Percentiles rank a stretch among this genome's conserved stretches.
Evolutionary conservation across 2,888 invertebrate genomes (phyloP).

Genomic region (Elegia similella): DNA sequence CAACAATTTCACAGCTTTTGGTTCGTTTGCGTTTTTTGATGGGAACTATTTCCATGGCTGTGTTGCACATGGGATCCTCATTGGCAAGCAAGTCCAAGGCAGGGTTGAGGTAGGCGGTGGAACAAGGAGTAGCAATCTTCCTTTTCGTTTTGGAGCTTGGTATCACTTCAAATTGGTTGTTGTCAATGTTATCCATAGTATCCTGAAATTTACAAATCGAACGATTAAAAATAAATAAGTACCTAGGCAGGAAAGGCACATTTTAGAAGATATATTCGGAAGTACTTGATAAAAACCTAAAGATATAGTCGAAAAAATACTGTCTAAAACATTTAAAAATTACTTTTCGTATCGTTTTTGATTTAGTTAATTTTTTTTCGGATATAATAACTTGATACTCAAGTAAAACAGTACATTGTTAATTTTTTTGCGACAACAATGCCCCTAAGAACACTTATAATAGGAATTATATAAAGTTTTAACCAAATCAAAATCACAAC

Average conservation of each 20-base stretch:
- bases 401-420: not conserved
- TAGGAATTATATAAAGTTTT: constrained; percentile 9
- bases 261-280: no score
- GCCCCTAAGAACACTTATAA: constrained; percentile 3
- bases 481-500: not conserved
- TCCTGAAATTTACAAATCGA: constrained; percentile 6
- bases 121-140: constrained; percentile 57
- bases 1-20: constrained; percentile 57
- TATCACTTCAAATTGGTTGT: constrained; percentile 73
- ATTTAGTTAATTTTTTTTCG: no score
- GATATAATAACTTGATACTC: no score
- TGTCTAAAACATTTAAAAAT: no score
- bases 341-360: no score
- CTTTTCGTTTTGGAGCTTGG: constrained; percentile 57
- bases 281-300: no score
- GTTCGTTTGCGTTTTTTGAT: constrained; percentile 58
- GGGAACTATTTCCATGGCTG: constrained; percentile 71
- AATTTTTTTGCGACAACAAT: not conserved
- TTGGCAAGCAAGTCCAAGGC: constrained; percentile 69
- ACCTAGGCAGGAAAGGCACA: no score
- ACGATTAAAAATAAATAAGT: not conserved
- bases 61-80: constrained; percentile 76
- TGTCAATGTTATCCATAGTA: constrained; percentile 62
- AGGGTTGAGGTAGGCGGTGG: constrained; percentile 70
- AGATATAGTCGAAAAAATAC: no score